Evolutionary conservation across 2,888 invertebrate species (phyloP), one percentile per base, ranked within the genome.

Genomic region (Euproctis similis): DNA sequence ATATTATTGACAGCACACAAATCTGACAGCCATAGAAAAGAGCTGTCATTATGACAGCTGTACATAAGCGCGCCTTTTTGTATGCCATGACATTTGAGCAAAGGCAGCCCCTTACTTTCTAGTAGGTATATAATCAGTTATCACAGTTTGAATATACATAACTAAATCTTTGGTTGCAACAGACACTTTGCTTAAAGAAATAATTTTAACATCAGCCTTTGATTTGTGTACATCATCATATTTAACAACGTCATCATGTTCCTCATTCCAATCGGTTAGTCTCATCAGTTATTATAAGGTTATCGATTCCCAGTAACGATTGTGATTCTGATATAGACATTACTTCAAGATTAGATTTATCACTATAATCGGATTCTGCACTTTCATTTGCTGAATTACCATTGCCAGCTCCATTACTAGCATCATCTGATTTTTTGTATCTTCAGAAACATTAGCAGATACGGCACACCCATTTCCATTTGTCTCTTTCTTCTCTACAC

Each of bases 71-170:
- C 57, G 33, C 61, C 63, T 39, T 65, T 48, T 52, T 62, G 41
- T 1, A 65, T 38, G 1, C 76, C 76, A 20, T 65, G 53, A 39
- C 71, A 75, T 36, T 67, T 59, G 0, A 76, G 38, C 8, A 56
- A 26, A 1, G 75, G 73, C 28, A 70, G 40, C 6, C 42, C 35
- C 6, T 35, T 25, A 0, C 24, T 12, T 2, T 43, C 26, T 4
- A 55, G 44, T n/a, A n/a, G n/a, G n/a, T 32, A 75, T 52, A 21
- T 46, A 30, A 1, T 48, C 21, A 6, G 50, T 46, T 16, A 63
- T 40, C 2, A 35, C 28, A 6, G 31, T 21, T 29, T 42, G 46
- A 2, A 51, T 34, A 18, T 24, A 14, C 8, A 16, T 18, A 1
- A 36, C 13, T 1, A 16, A 26, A 17, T 30, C 19, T 19, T 23